phyloP scores from a whole-genome alignment of 1,140 invertebrate species.

The Nilaparvata lugens region DNA sequence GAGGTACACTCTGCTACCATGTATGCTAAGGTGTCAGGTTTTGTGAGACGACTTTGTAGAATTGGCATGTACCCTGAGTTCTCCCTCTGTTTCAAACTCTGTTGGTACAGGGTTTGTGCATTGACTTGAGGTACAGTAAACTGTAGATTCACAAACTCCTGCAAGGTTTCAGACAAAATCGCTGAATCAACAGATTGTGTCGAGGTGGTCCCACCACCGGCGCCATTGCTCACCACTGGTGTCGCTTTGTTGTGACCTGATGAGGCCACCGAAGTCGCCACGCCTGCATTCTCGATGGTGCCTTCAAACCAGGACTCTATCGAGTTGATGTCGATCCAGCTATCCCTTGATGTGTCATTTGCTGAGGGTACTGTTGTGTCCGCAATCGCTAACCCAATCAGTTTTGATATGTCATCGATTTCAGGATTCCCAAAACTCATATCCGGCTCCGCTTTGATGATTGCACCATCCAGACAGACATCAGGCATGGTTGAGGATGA shows the following conservation, averaged over 20 bases:
- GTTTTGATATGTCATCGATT: constrained; percentile 78
- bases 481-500: constrained; percentile 34
- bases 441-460: constrained; percentile 40
- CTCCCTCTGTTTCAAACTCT: not conserved
- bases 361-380: constrained; percentile 47
- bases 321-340: constrained; percentile 54
- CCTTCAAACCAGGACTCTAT: constrained; percentile 74
- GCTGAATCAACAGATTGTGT: constrained; percentile 42
- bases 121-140: constrained; percentile 40
- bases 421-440: constrained; percentile 45
- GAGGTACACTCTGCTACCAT: constrained; percentile 28
- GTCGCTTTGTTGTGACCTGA: not conserved
- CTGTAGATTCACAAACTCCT: constrained; percentile 50
- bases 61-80: constrained; percentile 66
- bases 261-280: not conserved
- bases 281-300: constrained; percentile 32
- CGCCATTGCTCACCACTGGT: constrained; percentile 1
- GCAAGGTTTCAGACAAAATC: constrained; percentile 40
- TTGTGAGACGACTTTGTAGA: constrained; percentile 40
- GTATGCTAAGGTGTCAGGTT: constrained; percentile 22
- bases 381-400: constrained; percentile 81
- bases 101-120: constrained; percentile 23
- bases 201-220: not conserved
- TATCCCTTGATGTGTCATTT: constrained; percentile 49
- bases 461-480: constrained; percentile 28